Evolutionary conservation across 2,113 vertebrate genomes (phyloP).

Genomic region (Illadopsis cleaveri): DNA sequence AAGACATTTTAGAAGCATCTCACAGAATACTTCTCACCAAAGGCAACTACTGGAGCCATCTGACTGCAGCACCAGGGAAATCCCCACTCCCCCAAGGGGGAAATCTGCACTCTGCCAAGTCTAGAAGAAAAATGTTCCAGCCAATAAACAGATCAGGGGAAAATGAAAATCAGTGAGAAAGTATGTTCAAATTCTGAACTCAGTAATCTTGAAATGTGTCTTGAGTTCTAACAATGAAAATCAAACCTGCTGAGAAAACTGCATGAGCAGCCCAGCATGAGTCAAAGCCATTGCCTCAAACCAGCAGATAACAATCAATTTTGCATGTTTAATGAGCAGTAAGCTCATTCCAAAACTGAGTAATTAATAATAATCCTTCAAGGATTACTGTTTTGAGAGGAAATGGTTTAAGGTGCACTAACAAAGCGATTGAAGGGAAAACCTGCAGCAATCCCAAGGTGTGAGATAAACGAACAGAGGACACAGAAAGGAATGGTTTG

Average conservation of each 20-base stretch:
- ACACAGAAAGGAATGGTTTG: neutral
- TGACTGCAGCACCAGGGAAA: neutral
- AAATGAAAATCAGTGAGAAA: neutral
- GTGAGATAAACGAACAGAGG: neutral
- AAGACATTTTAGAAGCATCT: neutral
- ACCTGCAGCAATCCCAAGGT: neutral
- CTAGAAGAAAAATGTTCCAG: neutral
- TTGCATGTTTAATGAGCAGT: neutral
- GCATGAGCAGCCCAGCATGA: neutral
- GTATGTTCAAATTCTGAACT: neutral
- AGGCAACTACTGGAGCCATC: neutral
- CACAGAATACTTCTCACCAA: neutral
- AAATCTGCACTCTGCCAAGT: neutral
- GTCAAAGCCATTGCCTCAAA: neutral
- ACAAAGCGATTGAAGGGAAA: neutral
- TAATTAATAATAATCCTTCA: neutral
- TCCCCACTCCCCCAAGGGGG: no score
- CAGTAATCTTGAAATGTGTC: neutral
- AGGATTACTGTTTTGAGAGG: neutral
- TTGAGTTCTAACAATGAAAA: neutral
- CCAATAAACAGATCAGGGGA: fast-evolving
- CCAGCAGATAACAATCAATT: neutral
- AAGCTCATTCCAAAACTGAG: neutral
- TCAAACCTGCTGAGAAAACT: neutral
- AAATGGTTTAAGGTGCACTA: neutral